Evolutionary conservation across 2,888 invertebrate genomes (phyloP).

Genomic region (Heliconius erato): DNA sequence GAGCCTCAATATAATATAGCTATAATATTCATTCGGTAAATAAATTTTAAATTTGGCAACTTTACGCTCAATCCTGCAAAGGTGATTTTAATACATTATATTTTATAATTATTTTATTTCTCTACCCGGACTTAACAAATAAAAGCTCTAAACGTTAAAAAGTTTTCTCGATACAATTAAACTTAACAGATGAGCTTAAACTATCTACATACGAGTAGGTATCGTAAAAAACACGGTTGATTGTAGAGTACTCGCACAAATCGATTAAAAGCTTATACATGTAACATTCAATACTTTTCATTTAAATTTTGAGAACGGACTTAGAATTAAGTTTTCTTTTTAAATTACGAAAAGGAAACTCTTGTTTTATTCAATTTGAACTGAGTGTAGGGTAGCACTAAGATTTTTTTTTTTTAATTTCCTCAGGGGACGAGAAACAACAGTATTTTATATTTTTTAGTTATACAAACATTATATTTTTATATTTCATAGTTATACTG

Average conservation of each 20-base stretch:
- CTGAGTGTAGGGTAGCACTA: background rate
- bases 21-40: too few species aligned
- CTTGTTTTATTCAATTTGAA: background rate
- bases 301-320: background rate
- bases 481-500: background rate
- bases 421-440: background rate
- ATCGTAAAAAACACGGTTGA: background rate
- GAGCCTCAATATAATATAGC: too few species aligned
- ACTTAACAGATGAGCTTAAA: background rate
- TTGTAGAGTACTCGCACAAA: background rate
- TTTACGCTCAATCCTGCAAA: too few species aligned
- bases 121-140: background rate
- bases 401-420: background rate
- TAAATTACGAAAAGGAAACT: background rate
- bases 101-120: background rate
- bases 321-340: background rate
- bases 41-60: too few species aligned
- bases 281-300: background rate
- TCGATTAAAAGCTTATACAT: conserved; percentile 6
- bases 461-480: too few species aligned
- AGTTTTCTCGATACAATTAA: background rate
- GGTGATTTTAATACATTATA: too few species aligned
- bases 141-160: background rate
- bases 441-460: background rate
- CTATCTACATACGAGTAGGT: background rate